Evolutionary conservation across 1,140 invertebrate genomes (phyloP), one percentile per base, ranked within the genome.

Genomic region (Drosophila varians): DNA sequence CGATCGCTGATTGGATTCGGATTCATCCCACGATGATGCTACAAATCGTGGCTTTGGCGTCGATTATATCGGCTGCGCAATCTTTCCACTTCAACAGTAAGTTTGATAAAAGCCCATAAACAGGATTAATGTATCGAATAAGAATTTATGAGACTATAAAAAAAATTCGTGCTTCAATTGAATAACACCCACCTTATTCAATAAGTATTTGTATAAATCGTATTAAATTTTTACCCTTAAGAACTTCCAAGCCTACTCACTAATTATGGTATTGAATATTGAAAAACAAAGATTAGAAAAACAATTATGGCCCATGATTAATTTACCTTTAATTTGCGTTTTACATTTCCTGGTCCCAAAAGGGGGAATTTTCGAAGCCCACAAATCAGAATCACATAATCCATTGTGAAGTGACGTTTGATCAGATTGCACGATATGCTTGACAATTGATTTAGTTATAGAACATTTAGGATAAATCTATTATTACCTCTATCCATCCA

Each of bases 11-110:
- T 66, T 65, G 52, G 36, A 60, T 62, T 47, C 48, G 52, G 36
- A 60, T 62, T 47, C 48, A 54, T 23, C 34, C 31, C 36, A 82
- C 18, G 34, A 80, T 82, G 73, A 45, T 48, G 51, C 54, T 62
- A 36, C 48, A 61, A 23, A 40, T 86, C 38, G 38, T 71, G 18
- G 23, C 49, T n/a, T 42, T 86, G n/a, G 57, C 76, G 49, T 21
- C 68, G 12, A 19, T 75, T 46, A 47, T 84, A 43, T 52, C 76
- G 34, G 38, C 34, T 19, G 52, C 51, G 18, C 61, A 64, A 18
- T 55, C 79, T 21, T 90, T 74, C 23, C 68, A 90, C 70, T 74
- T 90, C 62, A 90, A 90, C 70, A 88, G 88, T 90, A 88, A 90
- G 88, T 89, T 5, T 4, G 4, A 18, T 18, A 54, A 23, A 16